Evolutionary conservation across 2,888 invertebrate species (phyloP).

Genomic region (Plemyria rubiginata): DNA sequence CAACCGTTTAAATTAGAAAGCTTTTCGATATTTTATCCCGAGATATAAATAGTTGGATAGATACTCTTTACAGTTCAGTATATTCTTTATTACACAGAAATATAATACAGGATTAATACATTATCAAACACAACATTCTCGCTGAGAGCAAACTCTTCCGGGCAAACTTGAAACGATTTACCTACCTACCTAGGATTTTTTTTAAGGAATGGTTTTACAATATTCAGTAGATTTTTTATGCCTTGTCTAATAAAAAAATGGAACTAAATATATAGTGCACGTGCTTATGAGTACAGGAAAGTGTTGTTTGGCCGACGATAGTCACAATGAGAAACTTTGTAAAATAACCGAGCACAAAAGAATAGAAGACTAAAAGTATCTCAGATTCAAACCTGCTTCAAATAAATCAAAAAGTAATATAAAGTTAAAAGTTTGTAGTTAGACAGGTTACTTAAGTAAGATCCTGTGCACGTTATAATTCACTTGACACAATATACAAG

Average conservation of each 20-base stretch:
- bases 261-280: no score
- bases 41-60: slow-evolving; percentile 7
- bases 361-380: not conserved
- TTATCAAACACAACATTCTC: no score
- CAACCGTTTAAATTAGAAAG: slow-evolving; percentile 41
- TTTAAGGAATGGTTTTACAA: not conserved
- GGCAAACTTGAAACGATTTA: no score
- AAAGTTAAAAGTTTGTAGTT: not conserved
- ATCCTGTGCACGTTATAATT: slow-evolving; percentile 31
- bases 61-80: no score
- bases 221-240: not conserved
- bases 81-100: no score
- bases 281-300: no score
- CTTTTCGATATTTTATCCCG: slow-evolving; percentile 23
- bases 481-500: slow-evolving; percentile 37
- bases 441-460: slow-evolving; percentile 22
- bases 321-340: no score
- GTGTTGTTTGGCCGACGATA: no score
- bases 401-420: not conserved
- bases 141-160: no score
- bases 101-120: no score
- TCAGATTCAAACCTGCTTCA: no score
- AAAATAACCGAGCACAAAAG: not conserved
- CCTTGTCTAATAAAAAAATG: no score
- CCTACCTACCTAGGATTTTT: not conserved